A percentile compares a stretch with the other conserved stretches of the same genome.
These are phyloP conservation scores for Orchesellides sinensis DNA, from an alignment of 2,888 invertebrate species.

Conservation along the genomic window DNA sequence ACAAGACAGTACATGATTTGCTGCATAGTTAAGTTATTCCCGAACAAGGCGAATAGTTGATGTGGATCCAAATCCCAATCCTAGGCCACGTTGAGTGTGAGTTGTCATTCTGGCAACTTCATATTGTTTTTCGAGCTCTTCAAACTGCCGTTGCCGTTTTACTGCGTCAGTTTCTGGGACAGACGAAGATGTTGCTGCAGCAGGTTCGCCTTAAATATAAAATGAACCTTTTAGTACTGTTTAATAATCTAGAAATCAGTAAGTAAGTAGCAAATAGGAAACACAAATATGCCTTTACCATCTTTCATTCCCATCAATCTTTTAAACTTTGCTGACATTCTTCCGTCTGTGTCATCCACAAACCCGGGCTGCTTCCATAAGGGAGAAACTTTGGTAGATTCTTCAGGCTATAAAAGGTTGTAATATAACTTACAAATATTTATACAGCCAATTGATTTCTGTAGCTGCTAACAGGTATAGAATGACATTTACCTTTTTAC, in stretches of 20 bases:
- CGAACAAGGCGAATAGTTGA: too few relatives aligned
- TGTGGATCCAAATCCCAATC: constrained; percentile 78
- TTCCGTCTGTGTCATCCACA: constrained; percentile 93
- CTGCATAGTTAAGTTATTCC: too few relatives aligned
- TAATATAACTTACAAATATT: too few relatives aligned
- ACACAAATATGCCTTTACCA: constrained; percentile 76
- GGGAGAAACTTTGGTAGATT: constrained; percentile 76
- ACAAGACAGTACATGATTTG: too few relatives aligned
- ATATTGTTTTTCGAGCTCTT: constrained; percentile 96
- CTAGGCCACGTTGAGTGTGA: constrained; percentile 90
- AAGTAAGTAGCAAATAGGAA: neutral
- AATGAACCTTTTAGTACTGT: neutral
- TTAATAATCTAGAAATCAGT: neutral
- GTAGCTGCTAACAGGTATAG: too few relatives aligned
- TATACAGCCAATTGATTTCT: neutral
- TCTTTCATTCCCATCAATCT: constrained; percentile 96
- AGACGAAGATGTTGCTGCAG: constrained; percentile 6
- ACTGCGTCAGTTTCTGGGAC: constrained; percentile 22
- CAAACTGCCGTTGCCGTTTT: constrained; percentile 85
- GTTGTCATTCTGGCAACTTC: constrained; percentile 97
- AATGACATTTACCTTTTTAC: constrained; percentile 82
- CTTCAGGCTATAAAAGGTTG: constrained; percentile 73
- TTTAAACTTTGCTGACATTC: constrained; percentile 95
- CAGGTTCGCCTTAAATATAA: neutral
- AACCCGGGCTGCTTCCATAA: constrained; percentile 91